Conservation (phyloP, 2,888 invertebrate genomes). For the Xanthorhoe designata region DNA sequence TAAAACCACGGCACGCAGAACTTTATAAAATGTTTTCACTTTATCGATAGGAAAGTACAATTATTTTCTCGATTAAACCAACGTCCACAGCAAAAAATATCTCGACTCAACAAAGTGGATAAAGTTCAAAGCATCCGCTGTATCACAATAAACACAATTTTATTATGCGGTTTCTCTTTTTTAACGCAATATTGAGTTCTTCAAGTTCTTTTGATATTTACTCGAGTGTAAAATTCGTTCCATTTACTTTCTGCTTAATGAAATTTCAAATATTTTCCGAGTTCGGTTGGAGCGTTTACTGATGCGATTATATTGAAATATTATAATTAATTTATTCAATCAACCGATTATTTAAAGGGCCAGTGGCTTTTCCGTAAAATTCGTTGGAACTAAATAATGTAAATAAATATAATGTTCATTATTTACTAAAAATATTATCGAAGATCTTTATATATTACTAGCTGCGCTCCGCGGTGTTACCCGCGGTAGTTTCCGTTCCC, state of each 20-base stretch:
- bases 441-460: no score
- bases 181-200: constrained; percentile 73
- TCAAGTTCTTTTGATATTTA: constrained; percentile 72
- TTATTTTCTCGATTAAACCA: constrained; percentile 1
- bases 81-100: constrained; percentile 2
- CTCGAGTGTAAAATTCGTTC: constrained; percentile 77
- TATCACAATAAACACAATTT: constrained; percentile 67
- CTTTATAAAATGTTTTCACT: neutral
- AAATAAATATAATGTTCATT: no score
- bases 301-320: constrained; percentile 47
- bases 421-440: no score
- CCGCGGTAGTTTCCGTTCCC: no score
- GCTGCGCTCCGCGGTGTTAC: no score
- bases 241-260: constrained; percentile 75
- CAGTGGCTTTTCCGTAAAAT: neutral
- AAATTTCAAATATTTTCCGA: constrained; percentile 70
- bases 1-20: neutral
- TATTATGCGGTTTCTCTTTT: constrained; percentile 72
- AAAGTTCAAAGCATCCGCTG: constrained; percentile 44
- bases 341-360: constrained; percentile 37
- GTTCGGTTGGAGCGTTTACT: constrained; percentile 41
- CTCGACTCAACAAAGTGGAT: constrained; percentile 13
- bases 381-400: neutral
- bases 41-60: neutral
- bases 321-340: constrained; percentile 67